A percentile compares a stretch with the other conserved stretches of the same genome.
These are phyloP conservation scores for Sphaeridia pumilis DNA, from an alignment of 2,888 invertebrate species.

Conservation along the genomic window DNA sequence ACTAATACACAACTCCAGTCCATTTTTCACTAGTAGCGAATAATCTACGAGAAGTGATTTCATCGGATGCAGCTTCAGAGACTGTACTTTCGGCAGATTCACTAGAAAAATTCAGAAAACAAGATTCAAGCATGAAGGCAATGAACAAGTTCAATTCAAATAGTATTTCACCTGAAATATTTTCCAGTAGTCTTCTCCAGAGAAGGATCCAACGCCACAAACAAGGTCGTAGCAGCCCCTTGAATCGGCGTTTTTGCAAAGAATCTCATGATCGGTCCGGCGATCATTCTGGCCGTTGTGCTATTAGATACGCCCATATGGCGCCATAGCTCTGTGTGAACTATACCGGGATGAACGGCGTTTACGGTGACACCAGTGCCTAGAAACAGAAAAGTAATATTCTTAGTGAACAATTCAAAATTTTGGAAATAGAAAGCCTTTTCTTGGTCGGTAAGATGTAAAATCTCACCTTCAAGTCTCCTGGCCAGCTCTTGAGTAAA, in stretches of 20 bases:
- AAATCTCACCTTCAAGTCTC: slow-evolving; percentile 51
- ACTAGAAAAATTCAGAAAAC: too few relatives aligned
- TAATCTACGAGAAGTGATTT: too few relatives aligned
- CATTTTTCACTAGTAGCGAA: too few relatives aligned
- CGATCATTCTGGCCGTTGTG: slow-evolving; percentile 49
- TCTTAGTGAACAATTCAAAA: too few relatives aligned
- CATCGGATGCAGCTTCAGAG: too few relatives aligned
- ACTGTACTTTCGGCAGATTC: too few relatives aligned
- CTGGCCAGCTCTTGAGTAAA: slow-evolving; percentile 57
- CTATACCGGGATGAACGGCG: slow-evolving; percentile 72
- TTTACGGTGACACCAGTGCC: slow-evolving; percentile 65
- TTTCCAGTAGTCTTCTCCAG: slow-evolving; percentile 54
- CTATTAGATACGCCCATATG: slow-evolving; percentile 56
- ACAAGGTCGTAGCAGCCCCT: slow-evolving; percentile 58
- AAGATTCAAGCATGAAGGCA: too few relatives aligned
- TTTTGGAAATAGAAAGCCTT: too few relatives aligned
- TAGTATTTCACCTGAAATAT: slow-evolving; percentile 63
- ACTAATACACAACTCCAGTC: too few relatives aligned
- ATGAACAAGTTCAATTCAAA: too few relatives aligned
- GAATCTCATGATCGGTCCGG: slow-evolving; percentile 60
- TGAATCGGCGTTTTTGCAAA: slow-evolving; percentile 58
- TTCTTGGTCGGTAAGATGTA: too few relatives aligned
- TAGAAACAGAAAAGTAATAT: too few relatives aligned
- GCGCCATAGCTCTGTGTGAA: slow-evolving; percentile 62
- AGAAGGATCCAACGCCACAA: slow-evolving; percentile 55